These are phyloP conservation scores for Chloroceryle inda DNA, from an alignment of 2,797 vertebrate species.

Conservation along the genomic window DNA sequence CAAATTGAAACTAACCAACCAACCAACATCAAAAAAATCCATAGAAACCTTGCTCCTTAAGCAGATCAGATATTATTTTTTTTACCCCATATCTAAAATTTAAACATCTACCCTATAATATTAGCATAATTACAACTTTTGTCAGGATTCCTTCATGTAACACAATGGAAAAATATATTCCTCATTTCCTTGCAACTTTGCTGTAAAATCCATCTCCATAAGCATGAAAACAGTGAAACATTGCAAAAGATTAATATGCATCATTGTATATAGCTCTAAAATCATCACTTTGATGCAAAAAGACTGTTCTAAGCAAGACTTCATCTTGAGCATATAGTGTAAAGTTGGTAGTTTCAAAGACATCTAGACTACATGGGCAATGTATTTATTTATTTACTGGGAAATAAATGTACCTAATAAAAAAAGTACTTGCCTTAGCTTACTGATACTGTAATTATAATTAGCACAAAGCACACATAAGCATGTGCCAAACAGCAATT, in stretches of 20 bases:
- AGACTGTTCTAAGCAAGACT: background rate
- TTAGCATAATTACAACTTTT: background rate
- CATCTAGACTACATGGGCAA: slow-evolving; percentile 7
- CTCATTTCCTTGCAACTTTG: background rate
- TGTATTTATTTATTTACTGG: background rate
- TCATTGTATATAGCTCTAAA: background rate
- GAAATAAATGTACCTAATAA: slow-evolving; percentile 29
- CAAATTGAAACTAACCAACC: background rate
- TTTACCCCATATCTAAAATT: background rate
- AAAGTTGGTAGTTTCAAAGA: slow-evolving; percentile 7
- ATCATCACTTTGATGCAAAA: background rate
- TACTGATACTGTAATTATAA: slow-evolving; percentile 55
- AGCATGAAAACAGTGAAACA: background rate
- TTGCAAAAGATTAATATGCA: background rate
- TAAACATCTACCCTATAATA: background rate
- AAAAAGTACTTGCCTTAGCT: slow-evolving; percentile 53
- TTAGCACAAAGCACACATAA: slow-evolving; percentile 50
- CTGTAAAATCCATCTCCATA: background rate
- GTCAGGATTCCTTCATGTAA: background rate
- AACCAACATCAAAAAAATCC: no score
- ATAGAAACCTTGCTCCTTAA: background rate
- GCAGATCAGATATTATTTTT: background rate
- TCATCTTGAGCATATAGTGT: background rate
- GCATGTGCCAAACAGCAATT: slow-evolving; percentile 42
- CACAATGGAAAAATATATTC: background rate